Conservation (phyloP, 2,113 vertebrate genomes). For the Myotis lucifugus region DNA sequence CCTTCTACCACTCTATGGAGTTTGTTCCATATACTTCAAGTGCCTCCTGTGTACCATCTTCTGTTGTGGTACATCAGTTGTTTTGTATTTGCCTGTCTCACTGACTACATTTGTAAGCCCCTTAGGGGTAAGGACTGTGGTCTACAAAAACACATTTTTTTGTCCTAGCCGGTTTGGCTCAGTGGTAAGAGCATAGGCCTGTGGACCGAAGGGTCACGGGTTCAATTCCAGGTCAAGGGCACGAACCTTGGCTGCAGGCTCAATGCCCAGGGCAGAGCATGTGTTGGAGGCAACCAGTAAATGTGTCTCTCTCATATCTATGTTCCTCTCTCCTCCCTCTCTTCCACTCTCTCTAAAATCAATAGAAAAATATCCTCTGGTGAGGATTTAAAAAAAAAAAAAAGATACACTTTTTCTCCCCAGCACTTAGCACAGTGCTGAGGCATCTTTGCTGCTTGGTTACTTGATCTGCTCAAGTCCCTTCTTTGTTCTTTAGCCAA, state of each 20-base stretch:
- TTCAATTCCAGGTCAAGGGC: too few species aligned
- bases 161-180: too few species aligned
- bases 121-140: conserved; percentile 14
- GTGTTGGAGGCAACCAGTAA: too few species aligned
- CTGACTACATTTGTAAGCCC: conserved; percentile 34
- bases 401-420: neutral
- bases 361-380: too few species aligned
- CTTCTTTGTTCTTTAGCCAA: conserved; percentile 61
- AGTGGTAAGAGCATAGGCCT: too few species aligned
- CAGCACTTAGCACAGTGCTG: neutral
- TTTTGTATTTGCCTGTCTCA: neutral
- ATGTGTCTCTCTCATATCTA: too few species aligned
- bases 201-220: too few species aligned
- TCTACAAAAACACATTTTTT: conserved; percentile 12
- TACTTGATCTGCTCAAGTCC: neutral
- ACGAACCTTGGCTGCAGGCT: too few species aligned
- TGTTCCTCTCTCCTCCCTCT: too few species aligned
- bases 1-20: neutral
- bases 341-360: too few species aligned
- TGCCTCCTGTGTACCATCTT: neutral
- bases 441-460: neutral
- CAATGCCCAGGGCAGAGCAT: too few species aligned
- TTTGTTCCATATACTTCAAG: neutral
- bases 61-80: neutral
- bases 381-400: too few species aligned